These are phyloP conservation scores for Falco novaeseelandiae DNA, from an alignment of 2,797 vertebrate species.

Conservation along the genomic window DNA sequence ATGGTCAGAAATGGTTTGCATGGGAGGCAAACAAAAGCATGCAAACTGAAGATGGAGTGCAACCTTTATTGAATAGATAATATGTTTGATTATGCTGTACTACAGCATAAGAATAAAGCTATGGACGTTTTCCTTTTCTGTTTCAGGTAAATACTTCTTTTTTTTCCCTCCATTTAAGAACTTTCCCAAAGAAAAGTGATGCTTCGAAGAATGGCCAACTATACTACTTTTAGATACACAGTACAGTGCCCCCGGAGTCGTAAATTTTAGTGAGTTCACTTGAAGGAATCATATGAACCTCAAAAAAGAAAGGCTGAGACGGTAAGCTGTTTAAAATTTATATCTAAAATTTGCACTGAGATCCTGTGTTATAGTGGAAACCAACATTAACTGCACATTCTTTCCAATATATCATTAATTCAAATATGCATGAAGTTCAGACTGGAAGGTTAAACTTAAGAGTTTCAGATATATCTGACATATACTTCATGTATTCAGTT, in stretches of 20 bases:
- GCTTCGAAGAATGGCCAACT: rapidly evolving
- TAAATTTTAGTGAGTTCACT: not conserved
- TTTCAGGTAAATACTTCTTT: not conserved
- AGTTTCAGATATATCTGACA: not conserved
- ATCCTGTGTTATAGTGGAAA: not conserved
- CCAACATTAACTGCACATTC: not conserved
- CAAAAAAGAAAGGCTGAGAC: not conserved
- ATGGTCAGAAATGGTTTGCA: not conserved
- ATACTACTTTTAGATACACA: not conserved
- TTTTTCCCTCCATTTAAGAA: not conserved
- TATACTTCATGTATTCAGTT: not conserved
- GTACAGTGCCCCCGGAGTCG: not conserved
- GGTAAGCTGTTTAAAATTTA: not conserved
- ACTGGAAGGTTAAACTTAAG: not conserved
- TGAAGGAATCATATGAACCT: not conserved
- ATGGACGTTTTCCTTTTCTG: not conserved
- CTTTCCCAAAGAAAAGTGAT: not conserved
- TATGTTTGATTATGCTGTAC: not conserved
- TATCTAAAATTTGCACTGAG: not conserved
- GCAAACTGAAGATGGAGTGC: not conserved
- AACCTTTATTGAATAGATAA: not conserved
- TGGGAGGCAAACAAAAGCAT: not conserved
- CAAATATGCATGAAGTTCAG: not conserved
- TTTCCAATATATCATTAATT: not conserved
- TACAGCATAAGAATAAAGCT: not conserved